Conservation (phyloP, 2,888 invertebrate species). For the Eupithecia abbreviata region DNA sequence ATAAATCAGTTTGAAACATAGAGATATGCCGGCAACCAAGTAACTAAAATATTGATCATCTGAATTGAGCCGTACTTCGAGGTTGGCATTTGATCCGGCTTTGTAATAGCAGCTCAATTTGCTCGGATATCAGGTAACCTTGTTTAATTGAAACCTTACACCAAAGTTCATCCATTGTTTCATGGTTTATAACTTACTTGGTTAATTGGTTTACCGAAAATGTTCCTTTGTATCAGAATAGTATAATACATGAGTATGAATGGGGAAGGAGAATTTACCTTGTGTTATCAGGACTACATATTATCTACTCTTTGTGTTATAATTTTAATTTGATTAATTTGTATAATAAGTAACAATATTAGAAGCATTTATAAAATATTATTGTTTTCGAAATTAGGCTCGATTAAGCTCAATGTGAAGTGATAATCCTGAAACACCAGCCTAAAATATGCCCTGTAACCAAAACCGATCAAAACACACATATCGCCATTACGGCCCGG, state of each 20-base stretch:
- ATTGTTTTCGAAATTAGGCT: neutral
- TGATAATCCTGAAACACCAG: neutral
- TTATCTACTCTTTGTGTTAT: neutral
- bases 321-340: neutral
- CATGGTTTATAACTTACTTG: slow-evolving; percentile 22
- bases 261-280: neutral
- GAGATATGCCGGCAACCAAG: neutral
- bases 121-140: slow-evolving; percentile 27
- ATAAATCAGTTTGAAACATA: neutral
- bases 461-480: slow-evolving; percentile 12
- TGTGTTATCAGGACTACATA: neutral
- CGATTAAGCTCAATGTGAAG: no score
- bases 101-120: slow-evolving; percentile 17
- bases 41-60: slow-evolving; percentile 8
- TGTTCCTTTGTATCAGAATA: slow-evolving; percentile 11
- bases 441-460: slow-evolving; percentile 6
- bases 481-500: slow-evolving; percentile 23
- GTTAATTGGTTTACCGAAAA: slow-evolving; percentile 15
- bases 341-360: neutral
- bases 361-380: no score
- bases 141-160: slow-evolving; percentile 29
- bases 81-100: slow-evolving; percentile 21
- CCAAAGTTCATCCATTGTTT: slow-evolving; percentile 28
- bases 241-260: neutral
- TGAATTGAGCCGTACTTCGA: neutral